These are phyloP conservation scores for Peromyscus californicus DNA, from an alignment of 2,113 vertebrate genomes.

Conservation along the genomic window DNA sequence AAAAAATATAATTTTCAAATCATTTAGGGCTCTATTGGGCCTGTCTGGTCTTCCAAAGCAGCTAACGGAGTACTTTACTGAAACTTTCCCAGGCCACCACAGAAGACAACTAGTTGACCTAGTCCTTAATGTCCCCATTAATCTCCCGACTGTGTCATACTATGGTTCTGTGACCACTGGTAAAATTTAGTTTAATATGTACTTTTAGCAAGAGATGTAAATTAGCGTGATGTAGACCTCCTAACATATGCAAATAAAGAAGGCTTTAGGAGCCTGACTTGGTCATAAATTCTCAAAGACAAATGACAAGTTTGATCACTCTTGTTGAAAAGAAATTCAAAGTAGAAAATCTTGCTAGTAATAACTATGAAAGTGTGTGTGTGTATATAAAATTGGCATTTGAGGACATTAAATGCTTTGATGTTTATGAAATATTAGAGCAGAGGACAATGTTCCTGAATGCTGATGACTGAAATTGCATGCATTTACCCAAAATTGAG, in stretches of 20 bases:
- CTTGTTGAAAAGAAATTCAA: conserved; percentile 11
- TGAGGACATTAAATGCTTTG: conserved; percentile 42
- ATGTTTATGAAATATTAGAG: conserved; percentile 48
- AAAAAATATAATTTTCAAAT: background rate
- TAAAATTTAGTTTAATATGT: background rate
- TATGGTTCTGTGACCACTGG: background rate
- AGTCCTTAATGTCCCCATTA: background rate
- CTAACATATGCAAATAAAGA: background rate
- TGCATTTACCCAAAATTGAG: conserved; percentile 34
- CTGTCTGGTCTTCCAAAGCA: background rate
- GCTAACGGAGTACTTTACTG: background rate
- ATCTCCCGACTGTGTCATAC: background rate
- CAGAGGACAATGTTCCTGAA: conserved; percentile 22
- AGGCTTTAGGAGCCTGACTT: background rate
- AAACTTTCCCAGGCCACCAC: background rate
- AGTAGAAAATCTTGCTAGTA: conserved; percentile 27
- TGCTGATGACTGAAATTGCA: conserved; percentile 47
- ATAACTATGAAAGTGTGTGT: background rate
- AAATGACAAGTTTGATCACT: conserved; percentile 40
- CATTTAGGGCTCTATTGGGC: background rate
- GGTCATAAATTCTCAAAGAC: conserved; percentile 29
- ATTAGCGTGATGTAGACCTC: background rate
- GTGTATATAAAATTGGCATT: background rate
- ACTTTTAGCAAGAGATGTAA: background rate
- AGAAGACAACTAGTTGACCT: rapidly evolving